Evolutionary conservation across 2,888 invertebrate species (phyloP).

Genomic region (Steinernema carpocapsae): DNA sequence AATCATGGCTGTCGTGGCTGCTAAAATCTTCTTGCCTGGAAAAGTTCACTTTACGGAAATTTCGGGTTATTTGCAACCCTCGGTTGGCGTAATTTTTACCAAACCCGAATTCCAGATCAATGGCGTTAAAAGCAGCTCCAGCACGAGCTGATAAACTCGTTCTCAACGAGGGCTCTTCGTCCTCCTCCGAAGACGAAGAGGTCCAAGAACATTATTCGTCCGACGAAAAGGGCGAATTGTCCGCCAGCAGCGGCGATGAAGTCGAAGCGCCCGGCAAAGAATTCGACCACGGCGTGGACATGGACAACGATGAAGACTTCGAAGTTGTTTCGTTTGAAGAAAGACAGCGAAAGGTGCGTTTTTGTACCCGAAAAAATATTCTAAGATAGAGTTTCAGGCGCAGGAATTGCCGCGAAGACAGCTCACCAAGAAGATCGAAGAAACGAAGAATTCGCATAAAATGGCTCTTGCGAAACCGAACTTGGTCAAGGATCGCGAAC

Average conservation of each 20-base stretch:
- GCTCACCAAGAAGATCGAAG: neutral
- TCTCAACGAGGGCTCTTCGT: conserved; percentile 14
- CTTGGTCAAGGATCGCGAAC: conserved; percentile 57
- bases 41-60: too few species aligned
- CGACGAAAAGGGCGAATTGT: conserved; percentile 13
- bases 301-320: neutral
- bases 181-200: conserved; percentile 17
- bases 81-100: too few species aligned
- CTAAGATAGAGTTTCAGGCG: neutral
- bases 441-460: conserved; percentile 10
- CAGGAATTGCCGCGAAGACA: neutral
- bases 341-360: neutral
- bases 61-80: too few species aligned
- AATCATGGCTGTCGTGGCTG: too few species aligned
- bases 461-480: conserved; percentile 56
- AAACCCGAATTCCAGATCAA: neutral
- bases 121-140: neutral
- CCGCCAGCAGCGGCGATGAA: conserved; percentile 22
- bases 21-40: too few species aligned
- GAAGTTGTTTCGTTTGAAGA: conserved; percentile 5
- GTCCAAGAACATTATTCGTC: neutral
- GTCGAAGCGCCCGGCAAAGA: neutral
- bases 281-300: neutral
- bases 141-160: neutral
- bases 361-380: neutral